A percentile compares a stretch with the other conserved stretches of the same genome.
Evolutionary conservation across 2,888 invertebrate species (phyloP).

Genomic region (Campoplex nolae): DNA sequence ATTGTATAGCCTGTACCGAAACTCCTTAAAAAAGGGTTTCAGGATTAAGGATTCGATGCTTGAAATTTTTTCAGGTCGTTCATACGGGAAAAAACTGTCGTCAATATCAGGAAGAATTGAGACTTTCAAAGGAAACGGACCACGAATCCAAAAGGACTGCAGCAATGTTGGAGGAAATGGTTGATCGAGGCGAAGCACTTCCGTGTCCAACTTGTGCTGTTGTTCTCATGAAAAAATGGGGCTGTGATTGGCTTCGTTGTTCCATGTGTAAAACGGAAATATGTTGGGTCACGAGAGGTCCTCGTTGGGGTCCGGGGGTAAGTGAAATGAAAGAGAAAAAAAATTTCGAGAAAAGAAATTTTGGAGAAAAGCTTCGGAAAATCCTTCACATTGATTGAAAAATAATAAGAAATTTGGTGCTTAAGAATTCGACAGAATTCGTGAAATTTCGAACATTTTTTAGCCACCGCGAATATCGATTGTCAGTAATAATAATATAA

Average conservation of each 20-base stretch:
- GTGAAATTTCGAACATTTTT: no score
- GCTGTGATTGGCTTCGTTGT: conserved; percentile 97
- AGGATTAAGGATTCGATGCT: not conserved
- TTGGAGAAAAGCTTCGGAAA: not conserved
- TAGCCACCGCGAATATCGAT: no score
- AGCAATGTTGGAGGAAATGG: conserved; percentile 92
- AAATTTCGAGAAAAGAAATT: not conserved
- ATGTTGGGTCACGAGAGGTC: conserved; percentile 96
- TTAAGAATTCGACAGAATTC: not conserved
- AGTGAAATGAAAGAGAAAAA: conserved; percentile 70
- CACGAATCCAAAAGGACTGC: conserved; percentile 90
- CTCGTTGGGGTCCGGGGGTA: conserved; percentile 88
- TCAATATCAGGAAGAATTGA: conserved; percentile 90
- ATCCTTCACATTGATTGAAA: not conserved
- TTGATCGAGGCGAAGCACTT: conserved; percentile 93
- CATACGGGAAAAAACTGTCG: conserved; percentile 93
- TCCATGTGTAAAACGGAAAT: conserved; percentile 97
- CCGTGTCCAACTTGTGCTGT: conserved; percentile 94
- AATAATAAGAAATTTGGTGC: not conserved
- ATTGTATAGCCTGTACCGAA: no score
- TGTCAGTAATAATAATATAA: no score
- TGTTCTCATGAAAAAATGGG: conserved; percentile 95
- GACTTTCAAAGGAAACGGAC: conserved; percentile 88
- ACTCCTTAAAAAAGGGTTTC: no score
- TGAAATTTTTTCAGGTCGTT: conserved; percentile 87